phyloP scores from a whole-genome alignment of 2,113 vertebrate species.

The Erinaceus europaeus region DNA sequence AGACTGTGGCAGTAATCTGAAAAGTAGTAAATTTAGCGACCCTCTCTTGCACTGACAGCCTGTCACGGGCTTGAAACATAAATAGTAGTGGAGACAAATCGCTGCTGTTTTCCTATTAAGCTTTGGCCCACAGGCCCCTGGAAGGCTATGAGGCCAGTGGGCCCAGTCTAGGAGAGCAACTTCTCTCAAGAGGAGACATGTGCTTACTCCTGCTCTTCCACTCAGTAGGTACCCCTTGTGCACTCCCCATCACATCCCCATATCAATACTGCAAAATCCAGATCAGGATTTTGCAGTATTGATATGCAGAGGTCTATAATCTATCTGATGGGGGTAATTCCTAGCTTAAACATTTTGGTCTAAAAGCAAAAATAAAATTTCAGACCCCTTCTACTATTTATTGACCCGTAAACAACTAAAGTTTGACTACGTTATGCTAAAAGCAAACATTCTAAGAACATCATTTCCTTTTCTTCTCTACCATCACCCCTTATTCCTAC shows the following conservation, averaged over 20 bases:
- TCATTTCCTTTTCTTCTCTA: not conserved
- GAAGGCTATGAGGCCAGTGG: conserved; percentile 68
- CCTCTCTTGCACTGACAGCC: conserved; percentile 82
- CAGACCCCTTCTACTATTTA: not conserved
- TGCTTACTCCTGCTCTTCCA: not conserved
- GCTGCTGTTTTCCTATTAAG: conserved; percentile 86
- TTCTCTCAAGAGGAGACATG: conserved; percentile 48
- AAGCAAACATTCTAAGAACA: not conserved
- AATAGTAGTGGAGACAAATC: conserved; percentile 84
- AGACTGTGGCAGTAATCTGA: conserved; percentile 79
- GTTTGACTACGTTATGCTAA: not conserved
- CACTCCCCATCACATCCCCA: not conserved
- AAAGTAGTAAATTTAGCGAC: conserved; percentile 83
- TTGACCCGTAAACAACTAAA: not conserved
- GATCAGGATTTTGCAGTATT: not conserved
- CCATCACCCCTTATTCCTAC: not conserved
- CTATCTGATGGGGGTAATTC: not conserved
- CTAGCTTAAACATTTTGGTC: not conserved
- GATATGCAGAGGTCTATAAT: not conserved
- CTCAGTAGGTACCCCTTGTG: not conserved
- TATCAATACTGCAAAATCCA: not conserved
- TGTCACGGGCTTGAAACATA: conserved; percentile 84
- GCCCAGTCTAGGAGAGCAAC: conserved; percentile 8
- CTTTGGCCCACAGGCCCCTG: conserved; percentile 81
- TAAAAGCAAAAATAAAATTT: not conserved